These are phyloP conservation scores for Tiliacea citrago DNA, from an alignment of 2,888 invertebrate genomes.

Conservation along the genomic window DNA sequence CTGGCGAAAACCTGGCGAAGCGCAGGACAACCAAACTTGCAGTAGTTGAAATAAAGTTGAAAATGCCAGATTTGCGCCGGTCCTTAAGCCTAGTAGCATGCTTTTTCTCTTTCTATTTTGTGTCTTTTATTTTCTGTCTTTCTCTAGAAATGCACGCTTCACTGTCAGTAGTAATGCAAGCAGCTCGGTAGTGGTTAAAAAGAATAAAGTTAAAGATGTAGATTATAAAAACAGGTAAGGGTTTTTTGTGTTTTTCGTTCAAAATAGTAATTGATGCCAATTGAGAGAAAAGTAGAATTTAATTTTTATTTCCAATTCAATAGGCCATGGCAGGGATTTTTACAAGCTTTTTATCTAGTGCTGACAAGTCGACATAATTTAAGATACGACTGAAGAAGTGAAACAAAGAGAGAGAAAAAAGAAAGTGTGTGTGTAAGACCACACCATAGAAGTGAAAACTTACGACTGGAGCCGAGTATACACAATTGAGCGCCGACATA, in stretches of 20 bases:
- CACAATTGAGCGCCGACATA: not conserved
- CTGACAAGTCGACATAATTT: not conserved
- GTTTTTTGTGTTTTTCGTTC: not conserved
- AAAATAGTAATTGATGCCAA: constrained; percentile 7
- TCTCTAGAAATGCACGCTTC: constrained; percentile 50
- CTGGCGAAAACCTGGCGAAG: not conserved
- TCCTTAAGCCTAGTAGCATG: constrained; percentile 14
- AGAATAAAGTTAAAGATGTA: constrained; percentile 1
- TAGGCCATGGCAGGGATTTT: not conserved
- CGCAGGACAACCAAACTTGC: not conserved
- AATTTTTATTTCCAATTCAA: not conserved
- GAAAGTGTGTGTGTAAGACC: too few relatives aligned
- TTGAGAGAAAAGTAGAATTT: not conserved
- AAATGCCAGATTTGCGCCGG: not conserved
- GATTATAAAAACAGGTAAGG: constrained; percentile 38
- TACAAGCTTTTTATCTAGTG: not conserved
- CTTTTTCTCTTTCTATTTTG: constrained; percentile 27
- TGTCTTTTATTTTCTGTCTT: constrained; percentile 37
- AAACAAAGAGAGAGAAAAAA: not conserved
- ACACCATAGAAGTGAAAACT: too few relatives aligned
- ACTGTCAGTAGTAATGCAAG: constrained; percentile 30
- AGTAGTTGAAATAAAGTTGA: constrained; percentile 4
- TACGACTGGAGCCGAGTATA: not conserved
- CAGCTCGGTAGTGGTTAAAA: constrained; percentile 20
- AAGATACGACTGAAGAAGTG: not conserved